These are phyloP conservation scores for Sceliomorpha sp. DNA, from an alignment of 2,888 invertebrate genomes.

Conservation along the genomic window DNA sequence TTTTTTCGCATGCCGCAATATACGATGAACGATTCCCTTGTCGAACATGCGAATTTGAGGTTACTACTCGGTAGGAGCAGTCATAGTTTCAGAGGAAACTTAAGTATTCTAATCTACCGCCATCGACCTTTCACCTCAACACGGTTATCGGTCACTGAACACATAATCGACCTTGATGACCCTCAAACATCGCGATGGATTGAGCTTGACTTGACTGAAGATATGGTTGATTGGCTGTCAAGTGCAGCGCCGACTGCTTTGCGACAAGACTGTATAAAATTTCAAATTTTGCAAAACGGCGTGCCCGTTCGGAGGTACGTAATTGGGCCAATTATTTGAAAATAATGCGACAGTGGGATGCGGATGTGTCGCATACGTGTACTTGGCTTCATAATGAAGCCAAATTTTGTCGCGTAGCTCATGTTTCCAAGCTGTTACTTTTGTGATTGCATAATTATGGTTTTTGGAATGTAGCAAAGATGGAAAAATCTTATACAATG, in stretches of 20 bases:
- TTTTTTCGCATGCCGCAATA: constrained; percentile 29
- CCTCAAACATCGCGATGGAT: constrained; percentile 82
- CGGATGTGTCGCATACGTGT: too few relatives aligned
- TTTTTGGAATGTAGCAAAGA: too few relatives aligned
- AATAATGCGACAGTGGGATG: too few relatives aligned
- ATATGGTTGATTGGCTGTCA: constrained; percentile 80
- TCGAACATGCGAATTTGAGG: constrained; percentile 81
- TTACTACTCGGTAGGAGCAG: constrained; percentile 71
- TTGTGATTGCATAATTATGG: too few relatives aligned
- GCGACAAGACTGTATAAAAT: constrained; percentile 82
- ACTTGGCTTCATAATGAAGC: too few relatives aligned
- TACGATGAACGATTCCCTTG: constrained; percentile 45
- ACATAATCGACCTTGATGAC: constrained; percentile 66
- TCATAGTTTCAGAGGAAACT: constrained; percentile 36
- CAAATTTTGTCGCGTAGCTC: too few relatives aligned
- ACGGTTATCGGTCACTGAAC: constrained; percentile 52
- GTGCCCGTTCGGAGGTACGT: constrained; percentile 29
- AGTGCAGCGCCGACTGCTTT: constrained; percentile 74
- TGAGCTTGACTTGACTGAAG: constrained; percentile 83
- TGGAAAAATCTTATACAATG: too few relatives aligned
- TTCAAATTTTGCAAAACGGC: constrained; percentile 78
- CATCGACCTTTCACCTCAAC: constrained; percentile 65
- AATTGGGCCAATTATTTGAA: too few relatives aligned
- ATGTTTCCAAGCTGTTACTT: too few relatives aligned
- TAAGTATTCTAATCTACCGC: constrained; percentile 75